Evolutionary conservation across 1,140 invertebrate genomes (phyloP).

Genomic region (Anoplophora glabripennis): DNA sequence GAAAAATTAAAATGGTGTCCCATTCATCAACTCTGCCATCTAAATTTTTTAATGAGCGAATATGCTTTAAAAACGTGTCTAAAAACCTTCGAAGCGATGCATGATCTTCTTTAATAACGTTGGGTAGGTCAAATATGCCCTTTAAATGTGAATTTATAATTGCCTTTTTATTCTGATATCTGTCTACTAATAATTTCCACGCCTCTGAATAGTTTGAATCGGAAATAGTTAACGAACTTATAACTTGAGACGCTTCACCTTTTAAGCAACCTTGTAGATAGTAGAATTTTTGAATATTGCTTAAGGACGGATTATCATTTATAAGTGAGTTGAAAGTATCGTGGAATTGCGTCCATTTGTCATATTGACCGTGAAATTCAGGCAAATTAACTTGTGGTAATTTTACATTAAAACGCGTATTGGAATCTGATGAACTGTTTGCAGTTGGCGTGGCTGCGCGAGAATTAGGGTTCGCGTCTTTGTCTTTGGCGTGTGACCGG

Average conservation of each 20-base stretch:
- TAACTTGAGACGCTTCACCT: conserved; percentile 28
- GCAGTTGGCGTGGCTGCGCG: not conserved
- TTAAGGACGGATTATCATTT: conserved; percentile 31
- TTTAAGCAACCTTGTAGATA: conserved; percentile 33
- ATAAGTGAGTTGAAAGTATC: conserved; percentile 39
- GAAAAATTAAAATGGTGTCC: conserved; percentile 16
- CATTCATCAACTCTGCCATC: conserved; percentile 10
- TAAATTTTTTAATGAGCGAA: conserved; percentile 4
- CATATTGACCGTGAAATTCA: conserved; percentile 38
- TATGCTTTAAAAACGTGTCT: conserved; percentile 8
- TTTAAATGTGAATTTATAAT: conserved; percentile 19
- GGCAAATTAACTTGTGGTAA: conserved; percentile 15
- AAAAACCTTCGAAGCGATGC: conserved; percentile 11
- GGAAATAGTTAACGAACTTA: conserved; percentile 13
- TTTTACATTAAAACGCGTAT: not conserved
- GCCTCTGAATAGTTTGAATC: conserved; percentile 14
- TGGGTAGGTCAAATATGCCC: conserved; percentile 2
- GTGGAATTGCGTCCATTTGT: conserved; percentile 39
- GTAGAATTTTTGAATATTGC: conserved; percentile 35
- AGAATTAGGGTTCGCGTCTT: not conserved
- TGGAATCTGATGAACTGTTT: too few relatives aligned
- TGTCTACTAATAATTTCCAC: conserved; percentile 10
- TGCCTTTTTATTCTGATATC: conserved; percentile 16
- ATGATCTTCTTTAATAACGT: conserved; percentile 11
- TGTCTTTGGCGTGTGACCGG: not conserved